These are phyloP conservation scores for Arge pagana DNA, from an alignment of 2,888 invertebrate genomes.

Conservation along the genomic window DNA sequence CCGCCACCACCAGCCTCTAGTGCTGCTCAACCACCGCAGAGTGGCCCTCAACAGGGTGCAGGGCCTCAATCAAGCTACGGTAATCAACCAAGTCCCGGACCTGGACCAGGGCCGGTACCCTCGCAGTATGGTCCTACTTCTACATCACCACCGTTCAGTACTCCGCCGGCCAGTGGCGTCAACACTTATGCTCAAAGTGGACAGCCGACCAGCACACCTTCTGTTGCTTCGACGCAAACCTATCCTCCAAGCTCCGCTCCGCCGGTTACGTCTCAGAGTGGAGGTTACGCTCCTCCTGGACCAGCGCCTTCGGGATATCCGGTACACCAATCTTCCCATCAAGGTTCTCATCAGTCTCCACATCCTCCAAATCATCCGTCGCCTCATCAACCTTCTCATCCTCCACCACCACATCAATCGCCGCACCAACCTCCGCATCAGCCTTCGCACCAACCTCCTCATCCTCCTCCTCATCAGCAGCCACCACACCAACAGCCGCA, in stretches of 20 bases:
- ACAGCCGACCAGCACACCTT: constrained; percentile 54
- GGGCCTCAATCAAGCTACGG: constrained; percentile 60
- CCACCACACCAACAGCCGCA: constrained; percentile 29
- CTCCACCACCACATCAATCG: constrained; percentile 49
- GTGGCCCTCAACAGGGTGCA: constrained; percentile 62
- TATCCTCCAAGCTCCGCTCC: constrained; percentile 64
- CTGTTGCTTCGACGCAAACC: constrained; percentile 61
- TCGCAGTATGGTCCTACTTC: constrained; percentile 54
- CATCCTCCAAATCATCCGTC: constrained; percentile 54
- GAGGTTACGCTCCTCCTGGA: constrained; percentile 61
- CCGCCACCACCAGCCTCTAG: constrained; percentile 61
- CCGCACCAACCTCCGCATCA: constrained; percentile 49
- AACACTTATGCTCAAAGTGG: constrained; percentile 56
- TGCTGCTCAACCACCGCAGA: constrained; percentile 47
- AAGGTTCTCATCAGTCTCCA: constrained; percentile 46
- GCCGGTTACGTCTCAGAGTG: constrained; percentile 50
- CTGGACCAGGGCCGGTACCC: constrained; percentile 47
- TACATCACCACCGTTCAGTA: constrained; percentile 55
- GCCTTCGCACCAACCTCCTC: constrained; percentile 44
- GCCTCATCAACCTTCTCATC: constrained; percentile 51
- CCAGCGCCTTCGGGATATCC: constrained; percentile 70
- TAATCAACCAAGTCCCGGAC: constrained; percentile 63
- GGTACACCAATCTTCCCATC: constrained; percentile 59
- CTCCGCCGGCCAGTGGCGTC: constrained; percentile 45
- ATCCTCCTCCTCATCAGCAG: constrained; percentile 28